Conservation (phyloP, 2,888 invertebrate species). For the Amaurobius ferox region DNA sequence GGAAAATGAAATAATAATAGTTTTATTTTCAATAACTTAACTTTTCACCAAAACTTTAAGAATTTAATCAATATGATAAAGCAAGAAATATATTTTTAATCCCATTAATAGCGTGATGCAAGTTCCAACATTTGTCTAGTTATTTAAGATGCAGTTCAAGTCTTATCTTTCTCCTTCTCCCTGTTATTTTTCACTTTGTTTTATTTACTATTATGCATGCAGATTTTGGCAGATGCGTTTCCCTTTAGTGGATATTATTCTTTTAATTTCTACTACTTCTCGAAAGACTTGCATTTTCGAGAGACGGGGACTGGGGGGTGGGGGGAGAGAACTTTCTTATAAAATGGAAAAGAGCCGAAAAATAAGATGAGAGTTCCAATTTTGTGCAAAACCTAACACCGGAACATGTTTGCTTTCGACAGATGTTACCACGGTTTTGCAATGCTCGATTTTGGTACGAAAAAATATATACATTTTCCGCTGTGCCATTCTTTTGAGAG, state of each 20-base stretch:
- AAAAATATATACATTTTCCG: neutral
- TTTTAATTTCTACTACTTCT: neutral
- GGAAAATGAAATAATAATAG: too few relatives aligned
- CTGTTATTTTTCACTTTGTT: neutral
- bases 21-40: too few relatives aligned
- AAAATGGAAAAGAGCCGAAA: neutral
- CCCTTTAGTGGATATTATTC: neutral
- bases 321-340: slow-evolving; percentile 5
- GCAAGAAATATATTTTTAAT: neutral
- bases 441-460: neutral
- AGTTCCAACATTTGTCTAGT: neutral
- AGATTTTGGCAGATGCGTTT: neutral
- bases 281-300: too few relatives aligned
- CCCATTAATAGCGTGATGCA: neutral
- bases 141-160: neutral
- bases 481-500: neutral
- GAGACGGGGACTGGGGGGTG: too few relatives aligned
- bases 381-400: neutral
- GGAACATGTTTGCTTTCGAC: neutral
- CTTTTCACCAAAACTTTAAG: too few relatives aligned
- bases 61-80: neutral
- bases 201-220: slow-evolving; percentile 14
- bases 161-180: neutral
- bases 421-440: slow-evolving; percentile 16
- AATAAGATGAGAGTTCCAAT: slow-evolving; percentile 9